These are phyloP conservation scores for Electrona antarctica DNA, from an alignment of 2,113 vertebrate genomes.

Conservation along the genomic window DNA sequence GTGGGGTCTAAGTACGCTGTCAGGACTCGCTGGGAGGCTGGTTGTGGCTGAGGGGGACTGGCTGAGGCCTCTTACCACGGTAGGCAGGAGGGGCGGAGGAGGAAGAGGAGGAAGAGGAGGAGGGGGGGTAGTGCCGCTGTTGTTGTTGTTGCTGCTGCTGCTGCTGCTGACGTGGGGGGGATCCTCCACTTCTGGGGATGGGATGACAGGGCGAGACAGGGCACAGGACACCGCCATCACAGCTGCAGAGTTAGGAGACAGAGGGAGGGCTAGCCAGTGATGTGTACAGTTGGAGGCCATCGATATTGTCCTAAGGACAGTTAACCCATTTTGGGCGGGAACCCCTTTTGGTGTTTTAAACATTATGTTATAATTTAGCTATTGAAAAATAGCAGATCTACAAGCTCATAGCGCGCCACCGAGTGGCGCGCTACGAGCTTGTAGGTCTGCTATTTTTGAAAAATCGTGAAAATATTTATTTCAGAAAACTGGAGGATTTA, in stretches of 20 bases:
- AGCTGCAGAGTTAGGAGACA: conserved; percentile 20
- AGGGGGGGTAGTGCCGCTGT: conserved; percentile 68
- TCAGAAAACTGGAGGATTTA: too few species aligned
- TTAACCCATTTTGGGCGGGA: too few species aligned
- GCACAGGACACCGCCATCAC: conserved; percentile 68
- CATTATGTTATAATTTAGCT: too few species aligned
- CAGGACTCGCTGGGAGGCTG: conserved; percentile 78
- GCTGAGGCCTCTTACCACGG: conserved; percentile 81
- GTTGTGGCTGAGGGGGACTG: conserved; percentile 77
- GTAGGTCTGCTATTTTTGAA: too few species aligned
- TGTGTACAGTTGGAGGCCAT: too few species aligned
- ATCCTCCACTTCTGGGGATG: conserved; percentile 83
- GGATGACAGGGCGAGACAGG: conserved; percentile 83
- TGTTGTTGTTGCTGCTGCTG: conserved; percentile 61
- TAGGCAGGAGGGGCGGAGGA: conserved; percentile 84
- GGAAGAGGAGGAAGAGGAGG: conserved; percentile 64
- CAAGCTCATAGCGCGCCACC: too few species aligned
- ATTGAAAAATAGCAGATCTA: too few species aligned
- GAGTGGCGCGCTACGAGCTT: too few species aligned
- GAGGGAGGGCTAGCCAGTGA: neutral
- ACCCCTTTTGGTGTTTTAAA: too few species aligned
- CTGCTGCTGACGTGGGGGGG: conserved; percentile 75
- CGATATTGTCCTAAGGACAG: too few species aligned
- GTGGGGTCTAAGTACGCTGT: conserved; percentile 87
- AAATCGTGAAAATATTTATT: too few species aligned